Evolutionary conservation across 2,888 invertebrate genomes (phyloP).

Genomic region (Carterocephalus palaemon): DNA sequence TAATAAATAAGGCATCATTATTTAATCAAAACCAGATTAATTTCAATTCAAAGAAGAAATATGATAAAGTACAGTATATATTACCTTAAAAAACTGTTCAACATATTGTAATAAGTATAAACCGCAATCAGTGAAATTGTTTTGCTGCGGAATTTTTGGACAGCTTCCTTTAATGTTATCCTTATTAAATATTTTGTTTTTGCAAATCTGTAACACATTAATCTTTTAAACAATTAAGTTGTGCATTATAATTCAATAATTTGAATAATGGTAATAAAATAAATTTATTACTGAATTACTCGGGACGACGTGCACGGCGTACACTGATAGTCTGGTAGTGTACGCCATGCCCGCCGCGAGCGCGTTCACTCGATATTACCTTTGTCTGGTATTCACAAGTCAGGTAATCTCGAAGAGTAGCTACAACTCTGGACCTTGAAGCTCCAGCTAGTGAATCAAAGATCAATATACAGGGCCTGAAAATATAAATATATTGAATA

Average conservation of each 20-base stretch:
- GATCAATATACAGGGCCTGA: conserved; percentile 94
- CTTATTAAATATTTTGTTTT: conserved; percentile 85
- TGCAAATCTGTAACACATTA: conserved; percentile 70
- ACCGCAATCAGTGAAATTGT: conserved; percentile 98
- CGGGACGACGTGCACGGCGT: too few relatives aligned
- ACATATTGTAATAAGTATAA: conserved; percentile 97
- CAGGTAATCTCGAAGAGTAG: conserved; percentile 93
- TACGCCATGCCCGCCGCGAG: too few relatives aligned
- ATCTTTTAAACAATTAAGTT: too few relatives aligned
- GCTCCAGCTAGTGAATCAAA: conserved; percentile 95
- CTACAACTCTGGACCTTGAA: conserved; percentile 89
- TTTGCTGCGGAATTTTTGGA: conserved; percentile 98
- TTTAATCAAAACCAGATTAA: conserved; percentile 9
- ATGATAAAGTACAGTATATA: not conserved
- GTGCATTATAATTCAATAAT: too few relatives aligned
- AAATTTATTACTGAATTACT: too few relatives aligned
- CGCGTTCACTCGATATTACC: too few relatives aligned
- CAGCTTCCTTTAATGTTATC: conserved; percentile 91
- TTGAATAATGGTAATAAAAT: too few relatives aligned
- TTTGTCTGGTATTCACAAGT: conserved; percentile 91
- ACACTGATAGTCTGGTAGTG: too few relatives aligned
- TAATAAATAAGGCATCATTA: conserved; percentile 22
- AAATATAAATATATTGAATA: conserved; percentile 45
- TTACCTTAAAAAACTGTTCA: conserved; percentile 94
- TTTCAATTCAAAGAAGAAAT: not conserved